Conservation (phyloP, 2,113 vertebrate genomes). For the Thamnophis sirtalis region DNA sequence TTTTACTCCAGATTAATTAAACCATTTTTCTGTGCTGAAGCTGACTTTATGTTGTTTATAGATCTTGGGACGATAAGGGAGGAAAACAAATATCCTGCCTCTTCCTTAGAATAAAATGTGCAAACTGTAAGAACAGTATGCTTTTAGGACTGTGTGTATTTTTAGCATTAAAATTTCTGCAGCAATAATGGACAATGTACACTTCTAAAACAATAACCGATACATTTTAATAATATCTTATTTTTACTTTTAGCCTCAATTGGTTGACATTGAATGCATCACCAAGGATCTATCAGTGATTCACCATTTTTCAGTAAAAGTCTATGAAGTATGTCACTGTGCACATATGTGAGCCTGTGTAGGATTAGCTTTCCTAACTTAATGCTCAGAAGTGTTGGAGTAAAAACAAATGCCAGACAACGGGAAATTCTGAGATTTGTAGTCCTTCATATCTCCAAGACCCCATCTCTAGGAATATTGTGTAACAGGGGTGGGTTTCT, state of each 20-base stretch:
- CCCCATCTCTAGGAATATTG: not conserved
- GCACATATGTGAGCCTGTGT: not conserved
- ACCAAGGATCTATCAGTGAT: no score
- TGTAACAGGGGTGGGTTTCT: no score
- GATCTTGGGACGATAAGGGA: not conserved
- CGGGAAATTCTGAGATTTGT: not conserved
- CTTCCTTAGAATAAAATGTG: not conserved
- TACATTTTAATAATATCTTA: not conserved
- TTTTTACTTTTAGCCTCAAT: not conserved
- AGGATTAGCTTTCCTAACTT: not conserved
- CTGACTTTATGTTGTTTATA: not conserved
- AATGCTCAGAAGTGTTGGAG: not conserved
- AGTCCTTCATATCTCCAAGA: not conserved
- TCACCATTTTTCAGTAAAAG: not conserved
- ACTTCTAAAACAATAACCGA: not conserved
- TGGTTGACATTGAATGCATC: not conserved
- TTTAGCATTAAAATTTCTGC: not conserved
- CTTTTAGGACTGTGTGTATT: not conserved
- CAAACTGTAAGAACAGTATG: not conserved
- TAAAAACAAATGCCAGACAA: not conserved
- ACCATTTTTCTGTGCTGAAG: not conserved
- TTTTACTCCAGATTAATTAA: not conserved
- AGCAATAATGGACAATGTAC: not conserved
- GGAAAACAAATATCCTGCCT: not conserved
- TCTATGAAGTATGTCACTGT: not conserved